phyloP scores from a whole-genome alignment of 2,797 vertebrate genomes.

The Sus cebifrons region DNA sequence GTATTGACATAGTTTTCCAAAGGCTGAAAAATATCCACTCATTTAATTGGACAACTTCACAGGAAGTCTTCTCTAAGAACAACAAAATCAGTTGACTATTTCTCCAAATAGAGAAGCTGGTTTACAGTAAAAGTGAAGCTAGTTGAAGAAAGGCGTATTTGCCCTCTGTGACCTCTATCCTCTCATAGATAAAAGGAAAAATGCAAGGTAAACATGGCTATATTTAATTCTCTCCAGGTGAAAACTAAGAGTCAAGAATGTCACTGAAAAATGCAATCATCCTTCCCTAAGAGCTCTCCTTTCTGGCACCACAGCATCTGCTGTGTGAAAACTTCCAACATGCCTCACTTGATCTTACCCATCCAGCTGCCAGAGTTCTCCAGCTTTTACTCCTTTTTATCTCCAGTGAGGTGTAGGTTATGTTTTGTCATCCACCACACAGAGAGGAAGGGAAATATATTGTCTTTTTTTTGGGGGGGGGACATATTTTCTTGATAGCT shows the following conservation, averaged over 20 bases:
- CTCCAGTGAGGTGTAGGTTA: background rate
- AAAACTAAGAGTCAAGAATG: slow-evolving; percentile 21
- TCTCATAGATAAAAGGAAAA: background rate
- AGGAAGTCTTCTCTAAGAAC: background rate
- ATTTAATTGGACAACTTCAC: background rate
- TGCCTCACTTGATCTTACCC: background rate
- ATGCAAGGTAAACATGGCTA: background rate
- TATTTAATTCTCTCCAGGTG: slow-evolving; percentile 4
- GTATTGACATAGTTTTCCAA: background rate
- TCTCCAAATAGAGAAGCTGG: slow-evolving; percentile 2
- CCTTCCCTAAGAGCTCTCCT: background rate
- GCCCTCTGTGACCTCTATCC: background rate
- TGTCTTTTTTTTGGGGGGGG: too few species aligned
- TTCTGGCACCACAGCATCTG: background rate
- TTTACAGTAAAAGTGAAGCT: background rate
- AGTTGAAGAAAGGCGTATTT: background rate
- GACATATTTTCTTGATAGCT: background rate
- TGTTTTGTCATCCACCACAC: background rate
- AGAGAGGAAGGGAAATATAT: background rate
- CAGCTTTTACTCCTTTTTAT: background rate
- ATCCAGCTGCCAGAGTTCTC: background rate
- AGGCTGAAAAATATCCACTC: slow-evolving; percentile 1
- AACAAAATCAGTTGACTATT: background rate
- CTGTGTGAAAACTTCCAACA: background rate
- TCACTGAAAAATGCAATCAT: background rate